Evolutionary conservation across 2,797 vertebrate genomes (phyloP).

Genomic region (Tauraco hartlaubi): DNA sequence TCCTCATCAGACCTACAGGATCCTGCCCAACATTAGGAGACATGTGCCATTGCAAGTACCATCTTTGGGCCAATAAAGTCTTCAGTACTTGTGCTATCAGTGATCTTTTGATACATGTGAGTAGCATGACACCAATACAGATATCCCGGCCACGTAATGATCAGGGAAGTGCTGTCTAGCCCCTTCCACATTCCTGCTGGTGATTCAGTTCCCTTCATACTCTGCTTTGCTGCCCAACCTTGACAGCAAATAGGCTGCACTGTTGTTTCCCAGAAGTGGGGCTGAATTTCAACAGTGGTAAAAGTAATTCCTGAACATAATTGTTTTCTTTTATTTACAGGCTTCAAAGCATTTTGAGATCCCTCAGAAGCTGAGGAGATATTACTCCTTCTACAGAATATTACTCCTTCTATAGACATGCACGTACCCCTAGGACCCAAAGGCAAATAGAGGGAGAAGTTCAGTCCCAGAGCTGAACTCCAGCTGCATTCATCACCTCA

Average conservation of each 20-base stretch:
- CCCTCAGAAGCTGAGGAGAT: background rate
- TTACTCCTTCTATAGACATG: background rate
- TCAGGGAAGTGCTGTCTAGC: background rate
- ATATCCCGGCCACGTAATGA: background rate
- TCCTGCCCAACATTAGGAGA: background rate
- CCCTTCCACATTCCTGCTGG: slow-evolving; percentile 4
- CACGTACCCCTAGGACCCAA: background rate
- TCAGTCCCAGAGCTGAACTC: slow-evolving; percentile 2
- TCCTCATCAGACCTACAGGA: background rate
- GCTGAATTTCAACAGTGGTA: background rate
- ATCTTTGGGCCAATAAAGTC: background rate
- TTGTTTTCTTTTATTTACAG: slow-evolving; percentile 10
- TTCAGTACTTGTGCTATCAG: background rate
- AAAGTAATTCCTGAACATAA: slow-evolving; percentile 17
- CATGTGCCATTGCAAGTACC: background rate
- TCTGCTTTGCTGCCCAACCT: background rate
- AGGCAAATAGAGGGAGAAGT: background rate
- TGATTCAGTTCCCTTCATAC: slow-evolving; percentile 34
- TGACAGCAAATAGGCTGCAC: background rate
- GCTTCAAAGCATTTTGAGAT: slow-evolving; percentile 13
- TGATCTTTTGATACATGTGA: background rate
- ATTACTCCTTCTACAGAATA: background rate
- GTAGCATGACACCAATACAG: background rate
- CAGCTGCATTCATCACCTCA: slow-evolving; percentile 34
- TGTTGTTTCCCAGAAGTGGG: background rate